Conservation (phyloP, 2,888 invertebrate species). For the Venusia cambrica region DNA sequence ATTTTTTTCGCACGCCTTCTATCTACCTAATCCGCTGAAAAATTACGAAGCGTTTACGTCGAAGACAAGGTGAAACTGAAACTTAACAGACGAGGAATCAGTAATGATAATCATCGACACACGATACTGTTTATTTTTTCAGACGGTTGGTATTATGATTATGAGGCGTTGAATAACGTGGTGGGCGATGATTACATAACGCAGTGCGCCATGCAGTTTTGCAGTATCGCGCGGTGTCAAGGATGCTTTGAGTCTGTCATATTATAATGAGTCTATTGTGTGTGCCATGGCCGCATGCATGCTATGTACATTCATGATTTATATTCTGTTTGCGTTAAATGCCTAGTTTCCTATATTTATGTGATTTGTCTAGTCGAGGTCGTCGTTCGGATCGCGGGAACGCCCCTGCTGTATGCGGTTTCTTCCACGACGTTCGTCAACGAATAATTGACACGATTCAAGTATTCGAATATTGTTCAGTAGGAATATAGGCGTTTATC, state of each 20-base stretch:
- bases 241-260: slow-evolving; percentile 58
- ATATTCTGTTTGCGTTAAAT: slow-evolving; percentile 29
- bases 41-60: slow-evolving; percentile 16
- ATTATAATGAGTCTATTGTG: slow-evolving; percentile 57
- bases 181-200: slow-evolving; percentile 65
- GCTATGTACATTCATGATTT: slow-evolving; percentile 25
- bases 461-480: slow-evolving; percentile 5
- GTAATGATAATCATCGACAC: slow-evolving; percentile 13
- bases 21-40: slow-evolving; percentile 29
- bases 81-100: slow-evolving; percentile 17
- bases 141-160: slow-evolving; percentile 46
- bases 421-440: slow-evolving; percentile 10
- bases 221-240: slow-evolving; percentile 55
- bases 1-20: slow-evolving; percentile 45
- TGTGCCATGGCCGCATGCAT: slow-evolving; percentile 57
- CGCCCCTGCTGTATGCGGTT: slow-evolving; percentile 10
- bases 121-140: slow-evolving; percentile 24
- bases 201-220: slow-evolving; percentile 38
- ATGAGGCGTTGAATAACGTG: slow-evolving; percentile 51
- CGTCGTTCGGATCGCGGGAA: slow-evolving; percentile 8
- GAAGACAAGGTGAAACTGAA: slow-evolving; percentile 23
- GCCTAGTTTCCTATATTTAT: slow-evolving; percentile 19
- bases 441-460: slow-evolving; percentile 9
- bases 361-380: slow-evolving; percentile 8
- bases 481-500: slow-evolving; percentile 7